phyloP scores from a whole-genome alignment of 2,888 invertebrate species.

The Pristionchus entomophagus region DNA sequence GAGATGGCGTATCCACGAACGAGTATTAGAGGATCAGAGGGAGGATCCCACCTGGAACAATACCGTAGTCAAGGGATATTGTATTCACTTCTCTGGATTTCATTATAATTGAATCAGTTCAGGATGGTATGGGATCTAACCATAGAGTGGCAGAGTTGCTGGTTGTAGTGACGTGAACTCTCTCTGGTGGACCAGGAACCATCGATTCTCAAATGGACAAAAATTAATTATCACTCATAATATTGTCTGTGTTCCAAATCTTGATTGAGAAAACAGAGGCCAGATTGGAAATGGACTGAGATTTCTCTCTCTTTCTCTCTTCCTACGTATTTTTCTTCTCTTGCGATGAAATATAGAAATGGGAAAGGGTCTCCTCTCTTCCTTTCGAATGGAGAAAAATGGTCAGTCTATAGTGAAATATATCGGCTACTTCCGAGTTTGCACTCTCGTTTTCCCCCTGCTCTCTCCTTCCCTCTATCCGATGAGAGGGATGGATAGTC shows the following conservation, averaged over 20 bases:
- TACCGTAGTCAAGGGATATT: not conserved
- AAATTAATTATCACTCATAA: not conserved
- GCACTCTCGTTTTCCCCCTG: not conserved
- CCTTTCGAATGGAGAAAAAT: not conserved
- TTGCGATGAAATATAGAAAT: not conserved
- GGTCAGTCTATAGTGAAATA: constrained; percentile 1
- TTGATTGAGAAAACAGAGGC: too few species aligned
- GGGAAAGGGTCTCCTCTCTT: not conserved
- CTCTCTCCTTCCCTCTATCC: constrained; percentile 10
- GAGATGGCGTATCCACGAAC: constrained; percentile 71
- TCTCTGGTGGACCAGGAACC: constrained; percentile 73
- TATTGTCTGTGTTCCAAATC: not conserved
- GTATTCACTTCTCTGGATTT: not conserved
- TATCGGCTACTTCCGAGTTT: constrained; percentile 8
- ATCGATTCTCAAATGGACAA: constrained; percentile 67
- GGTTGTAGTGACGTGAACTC: constrained; percentile 66
- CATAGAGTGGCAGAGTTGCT: constrained; percentile 69
- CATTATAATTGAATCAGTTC: not conserved
- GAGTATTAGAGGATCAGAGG: constrained; percentile 65
- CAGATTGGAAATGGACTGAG: too few species aligned
- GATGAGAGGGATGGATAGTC: not conserved
- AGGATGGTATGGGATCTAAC: not conserved
- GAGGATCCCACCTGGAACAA: constrained; percentile 69
- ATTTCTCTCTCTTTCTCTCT: not conserved
- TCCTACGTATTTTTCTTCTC: too few species aligned